phyloP scores from a whole-genome alignment of 1,140 invertebrate genomes.

The Triops cancriformis region DNA sequence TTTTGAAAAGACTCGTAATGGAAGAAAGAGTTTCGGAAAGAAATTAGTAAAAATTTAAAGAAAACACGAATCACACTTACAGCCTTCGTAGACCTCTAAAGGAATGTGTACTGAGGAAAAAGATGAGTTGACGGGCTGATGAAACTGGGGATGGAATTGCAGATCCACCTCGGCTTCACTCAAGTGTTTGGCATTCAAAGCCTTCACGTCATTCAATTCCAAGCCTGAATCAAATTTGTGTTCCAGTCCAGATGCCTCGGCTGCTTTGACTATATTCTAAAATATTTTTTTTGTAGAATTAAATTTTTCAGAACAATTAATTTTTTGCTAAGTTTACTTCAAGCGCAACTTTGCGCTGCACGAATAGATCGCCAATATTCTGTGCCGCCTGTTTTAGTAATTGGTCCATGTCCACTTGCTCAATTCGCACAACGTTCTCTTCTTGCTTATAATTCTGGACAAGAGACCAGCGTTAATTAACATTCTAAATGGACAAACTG shows the following conservation, averaged over 20 bases:
- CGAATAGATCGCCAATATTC: background rate
- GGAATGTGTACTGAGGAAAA: slow-evolving; percentile 28
- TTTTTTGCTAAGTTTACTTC: background rate
- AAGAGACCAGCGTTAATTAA: background rate
- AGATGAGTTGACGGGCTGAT: slow-evolving; percentile 15
- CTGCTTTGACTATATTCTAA: slow-evolving; percentile 9
- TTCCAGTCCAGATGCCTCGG: slow-evolving; percentile 15
- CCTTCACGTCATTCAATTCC: slow-evolving; percentile 16
- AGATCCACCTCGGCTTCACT: slow-evolving; percentile 13
- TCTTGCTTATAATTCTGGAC: background rate
- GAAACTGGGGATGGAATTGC: slow-evolving; percentile 11
- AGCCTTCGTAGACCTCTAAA: slow-evolving; percentile 28
- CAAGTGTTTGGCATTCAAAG: slow-evolving; percentile 16
- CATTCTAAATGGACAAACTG: background rate
- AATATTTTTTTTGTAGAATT: background rate
- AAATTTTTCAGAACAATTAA: background rate
- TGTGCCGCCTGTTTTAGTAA: background rate
- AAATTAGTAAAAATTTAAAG: background rate
- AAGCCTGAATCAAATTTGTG: slow-evolving; percentile 7
- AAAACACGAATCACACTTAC: slow-evolving; percentile 15
- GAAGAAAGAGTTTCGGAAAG: background rate
- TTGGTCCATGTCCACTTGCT: background rate
- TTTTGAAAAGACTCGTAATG: background rate
- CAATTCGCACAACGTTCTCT: background rate
- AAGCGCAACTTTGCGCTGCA: background rate